Conservation (phyloP, 2,888 invertebrate genomes). For the Gnatocerus cornutus region DNA sequence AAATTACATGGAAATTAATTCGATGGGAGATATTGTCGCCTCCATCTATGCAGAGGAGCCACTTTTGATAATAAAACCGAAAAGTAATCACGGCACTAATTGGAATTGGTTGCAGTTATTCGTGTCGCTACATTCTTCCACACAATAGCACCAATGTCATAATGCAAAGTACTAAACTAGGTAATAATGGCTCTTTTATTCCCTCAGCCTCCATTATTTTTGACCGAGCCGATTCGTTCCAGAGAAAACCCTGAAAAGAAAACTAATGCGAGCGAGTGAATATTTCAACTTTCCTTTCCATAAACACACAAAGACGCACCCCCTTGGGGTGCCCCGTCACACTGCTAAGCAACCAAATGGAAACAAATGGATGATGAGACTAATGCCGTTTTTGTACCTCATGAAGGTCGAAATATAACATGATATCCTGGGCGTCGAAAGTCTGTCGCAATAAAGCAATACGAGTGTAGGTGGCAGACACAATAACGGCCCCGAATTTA, state of each 20-base stretch:
- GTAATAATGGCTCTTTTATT: background rate
- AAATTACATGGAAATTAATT: slow-evolving; percentile 45
- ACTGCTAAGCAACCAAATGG: slow-evolving; percentile 36
- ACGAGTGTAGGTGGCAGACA: slow-evolving; percentile 52
- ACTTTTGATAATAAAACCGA: too few relatives aligned
- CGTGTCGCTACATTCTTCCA: background rate
- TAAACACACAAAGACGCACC: slow-evolving; percentile 31
- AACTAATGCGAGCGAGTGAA: slow-evolving; percentile 18
- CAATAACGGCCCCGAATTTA: slow-evolving; percentile 59
- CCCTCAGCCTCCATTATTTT: slow-evolving; percentile 6
- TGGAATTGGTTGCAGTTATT: too few relatives aligned
- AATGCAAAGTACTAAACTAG: slow-evolving; percentile 7
- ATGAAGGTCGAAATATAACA: slow-evolving; percentile 14
- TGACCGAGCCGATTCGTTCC: slow-evolving; percentile 17
- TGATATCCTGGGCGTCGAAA: slow-evolving; percentile 34
- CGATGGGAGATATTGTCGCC: too few relatives aligned
- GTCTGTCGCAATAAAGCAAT: slow-evolving; percentile 50
- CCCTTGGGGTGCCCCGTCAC: slow-evolving; percentile 31
- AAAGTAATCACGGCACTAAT: too few relatives aligned
- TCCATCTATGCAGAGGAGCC: too few relatives aligned
- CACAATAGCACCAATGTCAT: background rate
- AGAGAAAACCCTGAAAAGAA: slow-evolving; percentile 21
- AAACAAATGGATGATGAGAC: slow-evolving; percentile 39
- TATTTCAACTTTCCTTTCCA: slow-evolving; percentile 36
- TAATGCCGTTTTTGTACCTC: slow-evolving; percentile 26